Evolutionary conservation across 2,113 vertebrate species (phyloP), one percentile per base, ranked within the genome.

Genomic region (Suncus etruscus): DNA sequence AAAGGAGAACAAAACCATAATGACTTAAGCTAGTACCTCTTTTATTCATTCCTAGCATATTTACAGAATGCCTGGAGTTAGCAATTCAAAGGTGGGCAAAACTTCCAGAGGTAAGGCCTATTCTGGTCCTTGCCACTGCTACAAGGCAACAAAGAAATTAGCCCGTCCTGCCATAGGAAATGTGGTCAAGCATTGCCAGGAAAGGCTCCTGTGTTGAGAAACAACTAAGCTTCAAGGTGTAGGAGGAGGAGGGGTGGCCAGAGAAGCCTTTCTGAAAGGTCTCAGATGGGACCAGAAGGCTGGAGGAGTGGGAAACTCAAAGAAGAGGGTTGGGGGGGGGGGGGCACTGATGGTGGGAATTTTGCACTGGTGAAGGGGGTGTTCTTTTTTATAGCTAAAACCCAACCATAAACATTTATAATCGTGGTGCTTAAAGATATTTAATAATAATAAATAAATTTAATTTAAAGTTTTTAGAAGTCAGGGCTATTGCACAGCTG

Each of bases 111-210:
- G 54, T 54, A 54, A 54, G 54, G 54, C 12, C 54, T 15, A 54
- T 70, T 50, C 27, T 83, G 51, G 48, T 20, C 45, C n/a, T 87
- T 48, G 91, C 75, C 61, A 80, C 86, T 45, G 70, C 83, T 86
- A 78, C 31, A 79, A 45, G 12, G 61, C 66, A 39, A 66, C 3
- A 14, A 76, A 22, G 50, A 24, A 32, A 27, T 68, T 39, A 8
- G 63, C 6, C 68, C 79, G 32, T 22, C 8, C 27, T 80, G 18
- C 78, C 70, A 10, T 27, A 54, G 6, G 11, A n/a, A 58, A 29
- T 29, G 79, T 5, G n/a, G 39, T 31, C 39, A 39, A 39, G 39
- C 39, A 39, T 39, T 39, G 39, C 39, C 39, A 39, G 39, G 39
- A 50, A 93, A 6, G 31, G 1, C 39, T 25, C 68, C 31, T n/a